These are phyloP conservation scores for Macrotis lagotis DNA, from an alignment of 2,113 vertebrate genomes.

Conservation along the genomic window DNA sequence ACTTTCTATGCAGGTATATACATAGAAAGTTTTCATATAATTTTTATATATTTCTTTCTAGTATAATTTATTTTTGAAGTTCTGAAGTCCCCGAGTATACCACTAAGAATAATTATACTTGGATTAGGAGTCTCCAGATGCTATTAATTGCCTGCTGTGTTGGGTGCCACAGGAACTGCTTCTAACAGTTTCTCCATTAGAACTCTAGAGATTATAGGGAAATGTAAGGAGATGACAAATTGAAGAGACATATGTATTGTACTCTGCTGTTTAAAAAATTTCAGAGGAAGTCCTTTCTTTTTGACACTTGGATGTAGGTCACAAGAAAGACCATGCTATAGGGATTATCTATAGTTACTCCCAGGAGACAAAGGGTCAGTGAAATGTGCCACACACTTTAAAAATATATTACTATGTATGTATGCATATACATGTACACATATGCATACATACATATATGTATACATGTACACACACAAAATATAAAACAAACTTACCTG, in stretches of 20 bases:
- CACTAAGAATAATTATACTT: conserved; percentile 8
- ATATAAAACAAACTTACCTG: not conserved
- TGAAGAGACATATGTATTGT: not conserved
- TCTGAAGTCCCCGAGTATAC: not conserved
- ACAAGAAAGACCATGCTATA: not conserved
- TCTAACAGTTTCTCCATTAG: not conserved
- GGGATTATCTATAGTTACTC: not conserved
- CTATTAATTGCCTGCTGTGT: not conserved
- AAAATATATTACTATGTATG: not conserved
- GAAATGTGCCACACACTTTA: not conserved
- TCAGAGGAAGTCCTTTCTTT: not conserved
- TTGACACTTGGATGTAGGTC: not conserved
- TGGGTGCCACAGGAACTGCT: conserved; percentile 12
- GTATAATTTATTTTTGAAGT: not conserved
- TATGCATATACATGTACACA: not conserved
- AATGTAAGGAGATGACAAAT: not conserved
- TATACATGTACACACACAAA: not conserved
- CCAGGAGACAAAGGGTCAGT: not conserved
- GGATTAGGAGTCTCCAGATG: conserved; percentile 16
- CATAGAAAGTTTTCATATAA: not conserved
- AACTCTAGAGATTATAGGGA: not conserved
- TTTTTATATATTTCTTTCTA: conserved; percentile 10
- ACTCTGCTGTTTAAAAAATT: not conserved
- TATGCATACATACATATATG: not conserved
- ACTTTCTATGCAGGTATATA: too few species aligned